Evolutionary conservation across 2,888 invertebrate species (phyloP), one percentile per base, ranked within the genome.

Genomic region (Gnatocerus cornutus): DNA sequence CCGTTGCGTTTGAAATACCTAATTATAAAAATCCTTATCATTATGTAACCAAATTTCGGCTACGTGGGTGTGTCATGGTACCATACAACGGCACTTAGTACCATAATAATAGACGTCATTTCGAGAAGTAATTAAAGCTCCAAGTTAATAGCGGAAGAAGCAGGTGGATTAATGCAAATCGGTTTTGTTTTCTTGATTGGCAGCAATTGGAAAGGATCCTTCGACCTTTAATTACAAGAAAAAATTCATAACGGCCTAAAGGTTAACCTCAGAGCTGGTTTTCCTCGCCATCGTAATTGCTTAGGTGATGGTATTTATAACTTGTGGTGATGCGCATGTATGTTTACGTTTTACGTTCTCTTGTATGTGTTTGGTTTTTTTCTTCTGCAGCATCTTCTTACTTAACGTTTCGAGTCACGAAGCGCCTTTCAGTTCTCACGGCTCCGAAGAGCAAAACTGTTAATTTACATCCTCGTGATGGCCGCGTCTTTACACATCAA

Each of bases 341-440:
- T 59, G 64, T 69, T 65, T 58, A 59, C 43, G 50, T 63, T 67
- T 46, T 53, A 64, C 65, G 48, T 65, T 65, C 65, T 65, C 65
- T 33, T 46, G 33, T 52, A 48, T 59, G 39, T 66, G 45, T 59
- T 52, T 68, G 12, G 29, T 50, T 58, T 56, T 68, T 56, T 48
- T 43, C 39, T 46, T 13, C 33, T 43, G 12, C n/a, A 43, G 30
- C 48, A 48, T 62, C 62, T 67, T 67, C 63, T 66, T 65, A 37
- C 46, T 65, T 37, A 59, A 45, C 53, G 52, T 52, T 63, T 52
- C 43, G 27, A 69, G 69, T 69, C 69, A 69, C 69, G 69, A 69
- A 69, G 58, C 59, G 58, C 59, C 69, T 63, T 56, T 55, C 58
- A 33, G 69, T 69, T 69, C 69, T 69, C 69, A 69, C 69, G 69